Conservation (phyloP, 2,797 vertebrate species). For the Gallinago stenura region DNA sequence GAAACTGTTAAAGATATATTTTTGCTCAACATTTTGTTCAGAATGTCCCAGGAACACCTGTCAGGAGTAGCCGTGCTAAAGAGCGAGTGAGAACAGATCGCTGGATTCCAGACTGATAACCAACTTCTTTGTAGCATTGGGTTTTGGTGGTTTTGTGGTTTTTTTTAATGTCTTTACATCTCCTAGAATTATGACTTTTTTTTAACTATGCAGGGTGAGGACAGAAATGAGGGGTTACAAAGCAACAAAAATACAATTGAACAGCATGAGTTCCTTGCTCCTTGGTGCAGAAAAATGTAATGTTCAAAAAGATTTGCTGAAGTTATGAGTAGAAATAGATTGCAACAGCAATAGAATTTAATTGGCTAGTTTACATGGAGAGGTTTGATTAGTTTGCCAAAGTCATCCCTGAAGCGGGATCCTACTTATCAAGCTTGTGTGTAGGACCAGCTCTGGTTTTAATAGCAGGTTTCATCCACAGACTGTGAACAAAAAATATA, state of each 20-base stretch:
- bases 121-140: not conserved
- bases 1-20: slow-evolving; percentile 47
- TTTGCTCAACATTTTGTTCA: slow-evolving; percentile 44
- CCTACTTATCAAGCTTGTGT: not conserved
- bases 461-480: not conserved
- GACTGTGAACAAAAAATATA: not conserved
- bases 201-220: not conserved
- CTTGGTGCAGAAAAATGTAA: not conserved
- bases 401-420: not conserved
- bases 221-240: not conserved
- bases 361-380: not conserved
- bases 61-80: not conserved
- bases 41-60: slow-evolving; percentile 56
- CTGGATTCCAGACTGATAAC: not conserved
- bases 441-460: not conserved
- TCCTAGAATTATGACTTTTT: not conserved
- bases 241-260: not conserved
- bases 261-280: not conserved
- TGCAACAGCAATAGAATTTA: not conserved
- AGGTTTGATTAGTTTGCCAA: not conserved
- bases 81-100: not conserved
- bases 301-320: not conserved
- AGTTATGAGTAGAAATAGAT: not conserved
- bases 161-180: not conserved
- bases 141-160: no score